Conservation (phyloP, 2,797 vertebrate species). For the Parotocinclus haroldoi region DNA sequence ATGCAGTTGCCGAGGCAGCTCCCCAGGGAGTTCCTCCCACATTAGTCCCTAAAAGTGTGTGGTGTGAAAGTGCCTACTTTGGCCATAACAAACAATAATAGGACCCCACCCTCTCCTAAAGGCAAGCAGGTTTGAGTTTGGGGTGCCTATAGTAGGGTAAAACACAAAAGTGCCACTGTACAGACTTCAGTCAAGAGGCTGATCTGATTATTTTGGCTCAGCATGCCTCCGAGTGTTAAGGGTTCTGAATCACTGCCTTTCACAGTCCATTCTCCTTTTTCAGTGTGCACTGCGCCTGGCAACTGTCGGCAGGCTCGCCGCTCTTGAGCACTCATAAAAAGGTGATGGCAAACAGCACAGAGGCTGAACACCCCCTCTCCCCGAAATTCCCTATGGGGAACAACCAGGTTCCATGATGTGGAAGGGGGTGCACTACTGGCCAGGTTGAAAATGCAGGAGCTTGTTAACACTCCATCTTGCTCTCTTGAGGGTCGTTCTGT, state of each 20-base stretch:
- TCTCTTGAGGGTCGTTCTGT: slow-evolving; percentile 46
- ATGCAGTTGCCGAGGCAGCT: no score
- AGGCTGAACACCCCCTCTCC: slow-evolving; percentile 13
- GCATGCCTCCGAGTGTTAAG: slow-evolving; percentile 48
- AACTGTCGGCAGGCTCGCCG: slow-evolving; percentile 50
- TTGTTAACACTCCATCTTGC: slow-evolving; percentile 57
- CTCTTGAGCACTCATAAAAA: slow-evolving; percentile 47
- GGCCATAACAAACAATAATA: slow-evolving; percentile 8
- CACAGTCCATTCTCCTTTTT: slow-evolving; percentile 65
- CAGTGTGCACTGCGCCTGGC: slow-evolving; percentile 66
- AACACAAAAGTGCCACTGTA: slow-evolving; percentile 69
- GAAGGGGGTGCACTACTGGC: slow-evolving; percentile 32
- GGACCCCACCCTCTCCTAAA: not conserved
- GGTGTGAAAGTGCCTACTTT: no score
- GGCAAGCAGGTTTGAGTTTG: slow-evolving; percentile 16
- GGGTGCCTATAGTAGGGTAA: slow-evolving; percentile 15
- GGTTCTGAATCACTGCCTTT: slow-evolving; percentile 73
- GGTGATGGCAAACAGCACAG: slow-evolving; percentile 42
- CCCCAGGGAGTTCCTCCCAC: no score
- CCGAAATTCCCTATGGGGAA: slow-evolving; percentile 9
- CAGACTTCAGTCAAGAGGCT: slow-evolving; percentile 61
- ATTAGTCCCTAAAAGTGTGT: no score
- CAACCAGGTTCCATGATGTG: slow-evolving; percentile 28
- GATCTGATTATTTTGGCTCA: slow-evolving; percentile 76
- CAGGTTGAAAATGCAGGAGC: slow-evolving; percentile 49